Evolutionary conservation across 2,113 vertebrate genomes (phyloP).

Genomic region (Percina caprodes): DNA sequence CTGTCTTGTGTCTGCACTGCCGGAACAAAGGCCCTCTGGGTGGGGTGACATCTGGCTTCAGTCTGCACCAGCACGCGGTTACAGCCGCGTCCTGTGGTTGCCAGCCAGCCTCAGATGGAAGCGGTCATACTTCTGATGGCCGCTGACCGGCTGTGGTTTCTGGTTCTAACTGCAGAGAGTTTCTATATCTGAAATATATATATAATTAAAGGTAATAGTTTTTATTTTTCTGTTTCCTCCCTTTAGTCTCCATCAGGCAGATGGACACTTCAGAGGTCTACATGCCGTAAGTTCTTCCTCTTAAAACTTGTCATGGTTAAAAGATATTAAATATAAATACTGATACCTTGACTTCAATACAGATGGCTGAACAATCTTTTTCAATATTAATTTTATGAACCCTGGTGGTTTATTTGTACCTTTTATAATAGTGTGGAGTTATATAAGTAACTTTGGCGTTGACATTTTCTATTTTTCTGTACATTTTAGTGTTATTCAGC

Average conservation of each 20-base stretch:
- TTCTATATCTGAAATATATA: not conserved
- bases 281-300: slow-evolving; percentile 41
- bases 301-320: accelerated
- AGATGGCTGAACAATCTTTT: too few species aligned
- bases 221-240: not conserved
- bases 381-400: too few species aligned
- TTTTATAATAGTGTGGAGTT: too few species aligned
- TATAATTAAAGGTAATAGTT: not conserved
- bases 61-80: not conserved
- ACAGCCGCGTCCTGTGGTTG: not conserved
- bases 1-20: slow-evolving; percentile 58
- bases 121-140: not conserved
- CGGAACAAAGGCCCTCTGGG: slow-evolving; percentile 49
- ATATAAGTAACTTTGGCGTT: too few species aligned
- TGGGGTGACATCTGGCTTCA: not conserved
- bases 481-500: too few species aligned
- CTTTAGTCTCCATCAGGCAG: slow-evolving; percentile 56
- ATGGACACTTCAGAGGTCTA: slow-evolving; percentile 38
- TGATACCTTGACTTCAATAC: too few species aligned
- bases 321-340: too few species aligned
- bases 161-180: not conserved
- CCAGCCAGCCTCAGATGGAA: not conserved
- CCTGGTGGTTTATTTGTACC: too few species aligned
- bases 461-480: too few species aligned
- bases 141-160: not conserved